Evolutionary conservation across 2,113 vertebrate species (phyloP).

Genomic region (Girardinichthys multiradiatus): DNA sequence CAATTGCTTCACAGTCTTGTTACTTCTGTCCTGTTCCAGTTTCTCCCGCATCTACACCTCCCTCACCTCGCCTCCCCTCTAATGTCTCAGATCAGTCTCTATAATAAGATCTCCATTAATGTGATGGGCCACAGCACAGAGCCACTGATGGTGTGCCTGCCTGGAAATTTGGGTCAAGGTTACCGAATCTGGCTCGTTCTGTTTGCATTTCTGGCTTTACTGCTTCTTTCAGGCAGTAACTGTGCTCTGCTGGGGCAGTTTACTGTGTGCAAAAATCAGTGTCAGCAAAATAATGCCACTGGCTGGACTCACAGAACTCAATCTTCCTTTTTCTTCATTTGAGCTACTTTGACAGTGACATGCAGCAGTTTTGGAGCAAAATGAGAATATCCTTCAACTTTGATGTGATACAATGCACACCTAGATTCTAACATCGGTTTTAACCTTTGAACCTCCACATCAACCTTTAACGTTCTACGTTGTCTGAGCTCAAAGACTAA

Average conservation of each 20-base stretch:
- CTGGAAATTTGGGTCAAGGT: slow-evolving; percentile 79
- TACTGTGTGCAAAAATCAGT: slow-evolving; percentile 29
- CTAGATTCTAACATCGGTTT: not conserved
- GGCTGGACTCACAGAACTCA: not conserved
- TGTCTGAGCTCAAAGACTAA: not conserved
- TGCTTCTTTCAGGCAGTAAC: slow-evolving; percentile 41
- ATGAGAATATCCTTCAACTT: not conserved
- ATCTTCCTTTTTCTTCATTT: slow-evolving; percentile 8
- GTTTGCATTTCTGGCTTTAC: slow-evolving; percentile 37
- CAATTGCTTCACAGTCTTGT: slow-evolving; percentile 11
- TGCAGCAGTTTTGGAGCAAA: not conserved
- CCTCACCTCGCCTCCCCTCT: not conserved
- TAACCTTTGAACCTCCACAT: not conserved
- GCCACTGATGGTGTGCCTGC: slow-evolving; percentile 32
- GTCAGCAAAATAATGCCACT: slow-evolving; percentile 47
- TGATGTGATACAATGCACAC: not conserved
- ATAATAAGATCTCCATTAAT: slow-evolving; percentile 59
- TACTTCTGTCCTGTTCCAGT: slow-evolving; percentile 9
- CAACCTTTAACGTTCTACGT: not conserved
- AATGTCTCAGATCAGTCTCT: slow-evolving; percentile 19
- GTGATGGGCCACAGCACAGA: slow-evolving; percentile 8
- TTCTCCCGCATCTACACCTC: slow-evolving; percentile 35
- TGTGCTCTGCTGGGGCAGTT: slow-evolving; percentile 30
- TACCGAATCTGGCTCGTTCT: slow-evolving; percentile 49
- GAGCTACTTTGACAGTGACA: not conserved